Conservation (phyloP, 2,888 invertebrate species). For the Dasypolia templi region DNA sequence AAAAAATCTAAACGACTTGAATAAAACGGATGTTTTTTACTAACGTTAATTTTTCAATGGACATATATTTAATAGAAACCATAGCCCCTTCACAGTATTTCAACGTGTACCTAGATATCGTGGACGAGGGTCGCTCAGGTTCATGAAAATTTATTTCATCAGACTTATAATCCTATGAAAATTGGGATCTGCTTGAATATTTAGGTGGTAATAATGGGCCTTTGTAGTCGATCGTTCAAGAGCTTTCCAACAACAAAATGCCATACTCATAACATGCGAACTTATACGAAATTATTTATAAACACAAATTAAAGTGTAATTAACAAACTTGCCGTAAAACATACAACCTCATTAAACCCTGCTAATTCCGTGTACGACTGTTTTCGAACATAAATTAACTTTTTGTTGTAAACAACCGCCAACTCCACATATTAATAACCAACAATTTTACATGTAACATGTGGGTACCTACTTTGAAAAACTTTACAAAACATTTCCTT, state of each 20-base stretch:
- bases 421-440: slow-evolving; percentile 48
- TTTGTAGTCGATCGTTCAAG: too few relatives aligned
- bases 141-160: background rate
- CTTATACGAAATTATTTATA: slow-evolving; percentile 1
- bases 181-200: background rate
- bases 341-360: slow-evolving; percentile 22
- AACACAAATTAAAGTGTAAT: slow-evolving; percentile 19
- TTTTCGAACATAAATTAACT: slow-evolving; percentile 47
- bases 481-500: slow-evolving; percentile 25
- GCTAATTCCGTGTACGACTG: slow-evolving; percentile 35
- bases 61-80: background rate
- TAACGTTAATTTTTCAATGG: too few relatives aligned
- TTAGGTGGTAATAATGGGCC: background rate
- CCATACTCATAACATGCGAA: background rate
- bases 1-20: too few relatives aligned
- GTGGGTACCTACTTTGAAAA: slow-evolving; percentile 3
- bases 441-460: slow-evolving; percentile 43
- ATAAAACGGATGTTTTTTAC: too few relatives aligned
- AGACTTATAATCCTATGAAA: background rate
- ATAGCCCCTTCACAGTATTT: background rate
- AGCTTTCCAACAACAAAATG: background rate
- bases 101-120: background rate
- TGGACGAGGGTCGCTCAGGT: background rate
- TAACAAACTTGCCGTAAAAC: slow-evolving; percentile 25
- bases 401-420: slow-evolving; percentile 44